These are phyloP conservation scores for Pristiophorus japonicus DNA, from an alignment of 2,113 vertebrate species.

Conservation along the genomic window DNA sequence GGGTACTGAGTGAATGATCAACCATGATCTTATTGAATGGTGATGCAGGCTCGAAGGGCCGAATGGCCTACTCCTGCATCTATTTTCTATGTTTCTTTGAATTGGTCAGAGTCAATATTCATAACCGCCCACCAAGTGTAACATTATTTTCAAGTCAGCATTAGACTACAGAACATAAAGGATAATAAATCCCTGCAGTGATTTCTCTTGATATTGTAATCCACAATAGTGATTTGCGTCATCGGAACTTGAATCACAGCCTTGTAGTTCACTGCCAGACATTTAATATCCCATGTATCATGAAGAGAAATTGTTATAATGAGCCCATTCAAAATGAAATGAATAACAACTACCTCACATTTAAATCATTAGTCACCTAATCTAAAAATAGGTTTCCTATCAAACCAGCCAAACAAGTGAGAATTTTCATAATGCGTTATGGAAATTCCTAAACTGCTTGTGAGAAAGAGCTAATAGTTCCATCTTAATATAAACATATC, in stretches of 20 bases:
- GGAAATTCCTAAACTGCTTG: background rate
- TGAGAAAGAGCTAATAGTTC: background rate
- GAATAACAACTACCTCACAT: background rate
- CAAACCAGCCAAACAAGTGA: background rate
- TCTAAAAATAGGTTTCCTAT: background rate
- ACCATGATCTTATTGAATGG: no score
- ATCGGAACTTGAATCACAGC: background rate
- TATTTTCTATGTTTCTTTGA: no score
- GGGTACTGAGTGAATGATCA: no score
- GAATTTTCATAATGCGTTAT: background rate
- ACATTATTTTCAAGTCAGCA: background rate
- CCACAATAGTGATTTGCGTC: background rate
- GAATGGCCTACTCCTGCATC: no score
- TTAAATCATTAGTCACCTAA: background rate
- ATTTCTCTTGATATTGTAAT: background rate
- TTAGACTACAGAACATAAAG: background rate
- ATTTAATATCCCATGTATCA: background rate
- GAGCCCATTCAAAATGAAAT: background rate
- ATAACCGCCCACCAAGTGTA: background rate
- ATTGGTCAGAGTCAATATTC: no score
- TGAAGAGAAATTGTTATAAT: background rate
- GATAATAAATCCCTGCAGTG: background rate
- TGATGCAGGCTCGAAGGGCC: no score
- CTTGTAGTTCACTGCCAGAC: background rate
- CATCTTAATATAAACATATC: background rate